These are phyloP conservation scores for Volucella zonaria DNA, from an alignment of 2,888 invertebrate species.

Conservation along the genomic window DNA sequence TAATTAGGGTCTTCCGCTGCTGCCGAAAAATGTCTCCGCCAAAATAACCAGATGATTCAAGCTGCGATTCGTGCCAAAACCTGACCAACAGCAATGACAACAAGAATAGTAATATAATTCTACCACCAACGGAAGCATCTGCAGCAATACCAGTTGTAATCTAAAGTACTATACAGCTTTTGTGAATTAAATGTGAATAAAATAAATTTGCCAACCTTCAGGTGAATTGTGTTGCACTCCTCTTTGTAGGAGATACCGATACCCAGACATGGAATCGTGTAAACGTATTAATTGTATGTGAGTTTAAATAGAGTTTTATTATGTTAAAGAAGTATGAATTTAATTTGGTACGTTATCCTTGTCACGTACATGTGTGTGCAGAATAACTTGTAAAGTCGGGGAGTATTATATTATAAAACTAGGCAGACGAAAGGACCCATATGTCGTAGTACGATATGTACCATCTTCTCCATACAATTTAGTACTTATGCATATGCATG, in stretches of 20 bases:
- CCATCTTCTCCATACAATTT: not conserved
- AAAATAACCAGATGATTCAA: conserved; percentile 57
- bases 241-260: conserved; percentile 6
- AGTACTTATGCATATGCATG: not conserved
- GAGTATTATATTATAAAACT: conserved; percentile 34
- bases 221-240: conserved; percentile 18
- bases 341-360: conserved; percentile 65
- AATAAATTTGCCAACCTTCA: conserved; percentile 59
- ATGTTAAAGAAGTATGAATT: conserved; percentile 67
- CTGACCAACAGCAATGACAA: conserved; percentile 46
- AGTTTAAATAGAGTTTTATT: conserved; percentile 68
- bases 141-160: conserved; percentile 51
- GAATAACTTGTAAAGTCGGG: conserved; percentile 18
- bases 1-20: conserved; percentile 61
- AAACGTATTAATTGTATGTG: conserved; percentile 71
- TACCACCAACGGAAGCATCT: conserved; percentile 53
- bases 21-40: conserved; percentile 52
- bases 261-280: conserved; percentile 53
- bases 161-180: conserved; percentile 66
- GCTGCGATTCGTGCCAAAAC: conserved; percentile 57
- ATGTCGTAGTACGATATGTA: conserved; percentile 36
- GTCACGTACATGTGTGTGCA: conserved; percentile 60
- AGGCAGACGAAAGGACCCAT: conserved; percentile 38
- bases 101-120: conserved; percentile 23
- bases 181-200: conserved; percentile 71